Evolutionary conservation across 1,140 invertebrate genomes (phyloP).

Genomic region (Brachionus manjavacas): DNA sequence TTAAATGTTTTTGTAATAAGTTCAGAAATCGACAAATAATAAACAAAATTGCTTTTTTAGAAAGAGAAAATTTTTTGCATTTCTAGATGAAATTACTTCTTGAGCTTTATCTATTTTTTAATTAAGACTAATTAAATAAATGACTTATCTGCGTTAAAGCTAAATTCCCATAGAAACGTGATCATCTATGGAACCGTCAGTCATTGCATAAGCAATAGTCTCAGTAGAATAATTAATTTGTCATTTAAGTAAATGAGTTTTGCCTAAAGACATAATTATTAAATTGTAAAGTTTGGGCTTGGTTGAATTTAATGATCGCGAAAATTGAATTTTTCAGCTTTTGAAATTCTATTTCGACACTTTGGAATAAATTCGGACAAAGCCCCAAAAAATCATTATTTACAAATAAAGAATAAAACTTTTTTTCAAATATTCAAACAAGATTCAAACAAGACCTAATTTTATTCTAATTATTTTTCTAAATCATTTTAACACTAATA

Average conservation of each 20-base stretch:
- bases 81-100: background rate
- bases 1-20: background rate
- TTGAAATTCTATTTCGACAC: background rate
- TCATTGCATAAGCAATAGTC: background rate
- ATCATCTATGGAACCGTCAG: background rate
- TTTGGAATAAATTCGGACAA: too few species aligned
- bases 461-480: background rate
- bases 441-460: background rate
- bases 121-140: background rate
- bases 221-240: background rate
- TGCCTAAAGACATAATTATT: background rate
- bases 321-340: background rate
- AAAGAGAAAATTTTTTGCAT: background rate
- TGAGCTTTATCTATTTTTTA: background rate
- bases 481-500: background rate
- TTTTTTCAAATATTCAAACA: background rate
- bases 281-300: background rate
- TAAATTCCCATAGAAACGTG: background rate
- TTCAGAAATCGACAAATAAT: background rate
- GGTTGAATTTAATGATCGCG: too few species aligned
- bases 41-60: background rate
- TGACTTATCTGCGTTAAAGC: background rate
- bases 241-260: background rate
- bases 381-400: too few species aligned
- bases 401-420: background rate